Base-by-base conservation (phyloP, 1,140 invertebrate species). In the Drosophila neocordata region DNA sequence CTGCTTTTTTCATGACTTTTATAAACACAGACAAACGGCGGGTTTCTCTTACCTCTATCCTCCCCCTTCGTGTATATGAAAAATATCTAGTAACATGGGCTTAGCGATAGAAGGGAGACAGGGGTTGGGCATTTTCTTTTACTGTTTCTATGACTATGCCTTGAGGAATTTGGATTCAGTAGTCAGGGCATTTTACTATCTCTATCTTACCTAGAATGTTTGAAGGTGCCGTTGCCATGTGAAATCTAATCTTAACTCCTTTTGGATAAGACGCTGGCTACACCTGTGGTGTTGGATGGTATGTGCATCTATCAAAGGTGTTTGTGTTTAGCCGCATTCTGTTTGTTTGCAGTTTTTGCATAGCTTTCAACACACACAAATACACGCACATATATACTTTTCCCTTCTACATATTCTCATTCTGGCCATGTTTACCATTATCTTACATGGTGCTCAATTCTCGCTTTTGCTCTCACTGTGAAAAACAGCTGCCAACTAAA, bases 291-390 rank as follows among this genome's bases (percentile, higher is more conserved):
- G n/a, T 11, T 18, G 8, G 8, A 18, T 48, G 41, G 38, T 67
- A 63, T 75, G 67, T 73, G 78, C 75, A 71, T 79, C 71, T 68
- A 67, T 87, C 83, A 85, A 85, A 85, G 83, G 83, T 85, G 82
- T 85, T 85, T 85, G 82, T 81, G 83, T 85, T 85, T 75, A 85
- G 78, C 82, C 76, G 78, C 82, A 75, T 82, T 77, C 71, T 87
- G 82, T 85, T 85, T 85, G 82, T 69, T 88, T 76, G 75, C 83
- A 69, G 78, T 88, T 85, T 85, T 88, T 85, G 83, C 82, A 79
- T 88, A 74, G 78, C 82, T 85, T 82, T 78, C 82, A 85, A 37
- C 64, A 64, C 68, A 70, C 41, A 20, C 55, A 31, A 24, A 24
- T 38, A 12, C 62, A 34, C 53, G 34, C 13, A 55, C 53, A 31